These are phyloP conservation scores for Ceryle rudis DNA, from an alignment of 2,797 vertebrate species.

Conservation along the genomic window DNA sequence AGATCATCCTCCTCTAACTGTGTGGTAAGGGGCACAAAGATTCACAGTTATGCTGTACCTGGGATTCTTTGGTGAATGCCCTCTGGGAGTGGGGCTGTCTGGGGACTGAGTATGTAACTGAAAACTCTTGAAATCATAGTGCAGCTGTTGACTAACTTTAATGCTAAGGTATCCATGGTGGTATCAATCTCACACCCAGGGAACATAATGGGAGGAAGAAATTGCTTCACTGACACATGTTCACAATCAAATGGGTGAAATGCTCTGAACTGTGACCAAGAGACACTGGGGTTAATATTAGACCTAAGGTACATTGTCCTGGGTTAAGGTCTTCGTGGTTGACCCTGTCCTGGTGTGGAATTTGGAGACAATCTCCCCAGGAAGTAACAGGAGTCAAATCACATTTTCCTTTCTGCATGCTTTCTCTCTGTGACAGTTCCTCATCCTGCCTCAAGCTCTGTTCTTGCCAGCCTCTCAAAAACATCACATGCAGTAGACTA, in stretches of 20 bases:
- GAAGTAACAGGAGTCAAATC: constrained; percentile 19
- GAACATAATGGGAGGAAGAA: background rate
- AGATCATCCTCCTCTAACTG: background rate
- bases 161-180: background rate
- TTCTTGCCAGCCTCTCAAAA: constrained; percentile 34
- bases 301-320: background rate
- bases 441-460: constrained; percentile 42
- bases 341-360: background rate
- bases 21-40: background rate
- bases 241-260: background rate
- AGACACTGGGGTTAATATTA: background rate
- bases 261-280: background rate
- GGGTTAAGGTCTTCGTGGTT: background rate
- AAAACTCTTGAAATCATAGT: background rate
- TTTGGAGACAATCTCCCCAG: background rate
- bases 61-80: background rate
- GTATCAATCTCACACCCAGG: background rate
- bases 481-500: constrained; percentile 35
- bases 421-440: constrained; percentile 16
- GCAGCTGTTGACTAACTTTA: background rate
- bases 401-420: constrained; percentile 31
- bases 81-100: background rate
- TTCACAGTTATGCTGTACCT: background rate
- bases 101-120: background rate
- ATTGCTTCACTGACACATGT: constrained; percentile 22